phyloP scores from a whole-genome alignment of 2,888 invertebrate genomes.

The Agrotis exclamationis region DNA sequence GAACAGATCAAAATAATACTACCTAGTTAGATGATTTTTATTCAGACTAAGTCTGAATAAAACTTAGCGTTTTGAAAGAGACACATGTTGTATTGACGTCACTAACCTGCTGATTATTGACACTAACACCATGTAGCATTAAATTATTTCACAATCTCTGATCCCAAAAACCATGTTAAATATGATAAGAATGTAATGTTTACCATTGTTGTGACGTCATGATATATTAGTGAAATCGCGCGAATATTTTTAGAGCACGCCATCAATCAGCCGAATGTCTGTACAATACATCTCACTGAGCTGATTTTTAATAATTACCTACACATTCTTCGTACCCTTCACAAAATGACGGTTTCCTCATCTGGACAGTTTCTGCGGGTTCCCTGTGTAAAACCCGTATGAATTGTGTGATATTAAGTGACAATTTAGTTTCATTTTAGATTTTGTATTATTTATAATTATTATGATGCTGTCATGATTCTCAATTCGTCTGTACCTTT shows the following conservation, averaged over 20 bases:
- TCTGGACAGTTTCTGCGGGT: slow-evolving; percentile 12
- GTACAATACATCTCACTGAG: slow-evolving; percentile 39
- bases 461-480: too few species aligned
- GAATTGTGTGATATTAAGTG: too few species aligned
- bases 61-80: background rate
- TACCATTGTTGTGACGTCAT: slow-evolving; percentile 16
- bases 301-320: slow-evolving; percentile 31
- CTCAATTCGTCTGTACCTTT: too few species aligned
- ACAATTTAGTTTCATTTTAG: too few species aligned
- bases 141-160: slow-evolving; percentile 6
- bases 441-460: too few species aligned
- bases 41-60: background rate
- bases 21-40: background rate
- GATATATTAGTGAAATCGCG: slow-evolving; percentile 27
- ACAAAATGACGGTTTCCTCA: slow-evolving; percentile 5
- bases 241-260: slow-evolving; percentile 32
- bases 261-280: slow-evolving; percentile 34
- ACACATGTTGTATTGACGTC: background rate
- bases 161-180: slow-evolving; percentile 5
- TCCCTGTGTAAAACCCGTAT: background rate
- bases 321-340: slow-evolving; percentile 16
- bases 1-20: background rate
- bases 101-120: slow-evolving; percentile 4
- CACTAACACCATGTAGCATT: slow-evolving; percentile 11
- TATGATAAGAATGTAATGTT: slow-evolving; percentile 30